Evolutionary conservation across 2,113 vertebrate genomes (phyloP).

Genomic region (Cyprinodon variegatus): DNA sequence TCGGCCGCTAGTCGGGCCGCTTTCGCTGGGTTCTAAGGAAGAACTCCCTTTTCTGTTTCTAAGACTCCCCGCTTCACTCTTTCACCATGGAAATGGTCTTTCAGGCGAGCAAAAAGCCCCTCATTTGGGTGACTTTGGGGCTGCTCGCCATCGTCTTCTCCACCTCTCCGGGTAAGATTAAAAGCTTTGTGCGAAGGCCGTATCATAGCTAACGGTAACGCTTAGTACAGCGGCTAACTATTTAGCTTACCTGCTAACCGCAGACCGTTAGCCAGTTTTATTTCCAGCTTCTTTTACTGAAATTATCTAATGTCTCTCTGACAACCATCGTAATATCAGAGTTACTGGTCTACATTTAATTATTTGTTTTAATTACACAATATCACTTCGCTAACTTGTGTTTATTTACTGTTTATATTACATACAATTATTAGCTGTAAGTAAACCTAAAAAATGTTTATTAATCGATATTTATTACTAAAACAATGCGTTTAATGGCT

Average conservation of each 20-base stretch:
- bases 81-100: conserved; percentile 37
- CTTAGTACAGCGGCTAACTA: neutral
- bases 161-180: conserved; percentile 75
- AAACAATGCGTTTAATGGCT: no score
- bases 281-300: neutral
- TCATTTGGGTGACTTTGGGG: conserved; percentile 61
- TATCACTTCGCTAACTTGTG: neutral
- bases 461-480: no score
- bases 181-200: conserved; percentile 39
- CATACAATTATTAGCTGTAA: no score
- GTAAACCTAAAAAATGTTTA: no score
- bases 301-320: neutral
- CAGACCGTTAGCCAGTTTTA: no score
- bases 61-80: neutral
- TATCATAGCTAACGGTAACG: conserved; percentile 10
- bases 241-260: neutral
- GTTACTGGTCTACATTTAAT: neutral
- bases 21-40: neutral
- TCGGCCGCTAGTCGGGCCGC: conserved; percentile 24
- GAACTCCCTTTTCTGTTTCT: neutral
- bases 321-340: neutral
- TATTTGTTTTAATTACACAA: neutral
- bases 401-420: neutral
- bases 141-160: conserved; percentile 68
- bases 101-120: conserved; percentile 61